Conservation (phyloP, 2,113 vertebrate species). For the Colius striatus region DNA sequence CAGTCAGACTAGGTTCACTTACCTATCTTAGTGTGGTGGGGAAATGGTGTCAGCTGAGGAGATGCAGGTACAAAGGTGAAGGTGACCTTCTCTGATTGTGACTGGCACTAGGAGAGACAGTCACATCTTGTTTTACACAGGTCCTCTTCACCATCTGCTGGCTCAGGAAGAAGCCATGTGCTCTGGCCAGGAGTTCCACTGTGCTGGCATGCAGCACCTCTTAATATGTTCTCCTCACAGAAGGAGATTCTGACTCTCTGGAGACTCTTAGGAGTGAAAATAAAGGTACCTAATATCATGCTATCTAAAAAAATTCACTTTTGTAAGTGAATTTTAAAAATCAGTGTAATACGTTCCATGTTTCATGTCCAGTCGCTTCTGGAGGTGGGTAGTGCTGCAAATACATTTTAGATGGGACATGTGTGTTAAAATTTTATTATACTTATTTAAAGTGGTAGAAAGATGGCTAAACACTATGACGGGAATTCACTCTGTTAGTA, state of each 20-base stretch:
- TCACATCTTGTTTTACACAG: neutral
- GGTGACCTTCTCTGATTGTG: neutral
- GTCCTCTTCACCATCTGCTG: neutral
- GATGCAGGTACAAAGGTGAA: neutral
- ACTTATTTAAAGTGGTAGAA: neutral
- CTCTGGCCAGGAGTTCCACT: neutral
- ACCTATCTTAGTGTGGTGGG: fast-evolving
- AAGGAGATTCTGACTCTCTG: neutral
- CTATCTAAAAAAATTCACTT: neutral
- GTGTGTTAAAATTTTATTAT: neutral
- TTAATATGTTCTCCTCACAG: neutral
- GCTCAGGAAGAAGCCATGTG: fast-evolving
- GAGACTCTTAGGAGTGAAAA: neutral
- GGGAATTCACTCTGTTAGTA: neutral
- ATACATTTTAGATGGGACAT: neutral
- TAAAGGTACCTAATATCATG: neutral
- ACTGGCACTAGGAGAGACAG: neutral
- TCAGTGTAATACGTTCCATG: neutral
- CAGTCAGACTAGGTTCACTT: neutral
- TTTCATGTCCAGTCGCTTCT: neutral
- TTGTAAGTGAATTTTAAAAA: neutral
- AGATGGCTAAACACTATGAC: neutral
- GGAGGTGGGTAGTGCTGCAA: neutral
- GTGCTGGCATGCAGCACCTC: fast-evolving
- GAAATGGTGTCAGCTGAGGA: neutral